Evolutionary conservation across 1,140 invertebrate genomes (phyloP).

Genomic region (Neodiprion fabricii): DNA sequence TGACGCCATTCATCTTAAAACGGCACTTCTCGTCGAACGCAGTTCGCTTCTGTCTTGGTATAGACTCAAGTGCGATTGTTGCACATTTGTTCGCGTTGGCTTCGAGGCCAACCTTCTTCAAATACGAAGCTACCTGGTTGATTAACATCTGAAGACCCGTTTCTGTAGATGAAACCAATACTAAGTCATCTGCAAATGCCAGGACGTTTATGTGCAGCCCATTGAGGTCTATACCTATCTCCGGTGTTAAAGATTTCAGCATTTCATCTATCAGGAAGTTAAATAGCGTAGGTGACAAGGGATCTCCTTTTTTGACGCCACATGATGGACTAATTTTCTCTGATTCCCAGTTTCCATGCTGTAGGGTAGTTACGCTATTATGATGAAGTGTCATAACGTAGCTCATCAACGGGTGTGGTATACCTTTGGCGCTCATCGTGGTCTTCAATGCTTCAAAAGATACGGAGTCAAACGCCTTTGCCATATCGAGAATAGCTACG

Average conservation of each 20-base stretch:
- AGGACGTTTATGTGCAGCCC: too few species aligned
- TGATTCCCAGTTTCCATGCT: background rate
- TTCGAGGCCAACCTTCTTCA: slow-evolving; percentile 15
- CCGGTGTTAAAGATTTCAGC: too few species aligned
- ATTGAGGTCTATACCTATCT: too few species aligned
- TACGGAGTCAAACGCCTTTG: slow-evolving; percentile 24
- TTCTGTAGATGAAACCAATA: slow-evolving; percentile 25
- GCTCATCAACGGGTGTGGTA: slow-evolving; percentile 11
- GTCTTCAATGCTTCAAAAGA: background rate
- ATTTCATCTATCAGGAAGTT: too few species aligned
- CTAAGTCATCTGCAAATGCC: slow-evolving; percentile 38
- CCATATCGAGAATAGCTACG: slow-evolving; percentile 11
- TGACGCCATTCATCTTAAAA: background rate
- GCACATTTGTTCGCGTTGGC: background rate
- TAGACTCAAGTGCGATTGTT: slow-evolving; percentile 18
- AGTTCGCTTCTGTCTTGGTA: slow-evolving; percentile 9
- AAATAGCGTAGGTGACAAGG: slow-evolving; percentile 7
- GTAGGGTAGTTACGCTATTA: background rate
- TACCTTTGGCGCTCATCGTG: background rate
- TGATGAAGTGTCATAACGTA: background rate
- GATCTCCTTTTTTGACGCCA: slow-evolving; percentile 20
- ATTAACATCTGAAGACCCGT: slow-evolving; percentile 27
- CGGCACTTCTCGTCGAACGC: background rate
- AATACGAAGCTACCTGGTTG: background rate
- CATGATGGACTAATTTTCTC: background rate